These are phyloP conservation scores for Eurois occulta DNA, from an alignment of 2,888 invertebrate species.

Conservation along the genomic window DNA sequence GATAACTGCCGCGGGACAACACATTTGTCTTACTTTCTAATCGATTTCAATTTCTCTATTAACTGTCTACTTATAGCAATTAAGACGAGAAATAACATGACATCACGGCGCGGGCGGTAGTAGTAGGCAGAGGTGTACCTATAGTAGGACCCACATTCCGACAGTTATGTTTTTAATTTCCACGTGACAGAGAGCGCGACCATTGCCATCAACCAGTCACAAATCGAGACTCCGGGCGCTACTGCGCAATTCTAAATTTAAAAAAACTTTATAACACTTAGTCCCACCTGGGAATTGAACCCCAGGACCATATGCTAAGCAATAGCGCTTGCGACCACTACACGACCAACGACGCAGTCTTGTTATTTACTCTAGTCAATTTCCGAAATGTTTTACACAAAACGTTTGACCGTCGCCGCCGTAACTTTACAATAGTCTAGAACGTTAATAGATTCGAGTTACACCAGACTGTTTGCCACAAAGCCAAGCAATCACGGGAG, in stretches of 20 bases:
- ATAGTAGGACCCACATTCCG: not conserved
- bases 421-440: not conserved
- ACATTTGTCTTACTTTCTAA: slow-evolving; percentile 33
- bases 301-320: not conserved
- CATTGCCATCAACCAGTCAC: not conserved
- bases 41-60: not conserved
- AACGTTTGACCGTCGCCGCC: not conserved
- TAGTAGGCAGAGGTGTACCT: not conserved
- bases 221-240: not conserved
- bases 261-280: not conserved
- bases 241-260: not conserved
- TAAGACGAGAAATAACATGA: not conserved
- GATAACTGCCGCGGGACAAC: not conserved
- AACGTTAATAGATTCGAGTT: not conserved
- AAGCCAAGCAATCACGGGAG: slow-evolving; percentile 6
- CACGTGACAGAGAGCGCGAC: not conserved
- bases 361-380: no score
- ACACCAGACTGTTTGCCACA: not conserved
- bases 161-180: not conserved
- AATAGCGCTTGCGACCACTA: not conserved
- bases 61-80: not conserved
- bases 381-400: not conserved
- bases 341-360: not conserved
- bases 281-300: not conserved
- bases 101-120: no score